Conservation (phyloP, 2,888 invertebrate genomes). For the Hedychridium roseum region DNA sequence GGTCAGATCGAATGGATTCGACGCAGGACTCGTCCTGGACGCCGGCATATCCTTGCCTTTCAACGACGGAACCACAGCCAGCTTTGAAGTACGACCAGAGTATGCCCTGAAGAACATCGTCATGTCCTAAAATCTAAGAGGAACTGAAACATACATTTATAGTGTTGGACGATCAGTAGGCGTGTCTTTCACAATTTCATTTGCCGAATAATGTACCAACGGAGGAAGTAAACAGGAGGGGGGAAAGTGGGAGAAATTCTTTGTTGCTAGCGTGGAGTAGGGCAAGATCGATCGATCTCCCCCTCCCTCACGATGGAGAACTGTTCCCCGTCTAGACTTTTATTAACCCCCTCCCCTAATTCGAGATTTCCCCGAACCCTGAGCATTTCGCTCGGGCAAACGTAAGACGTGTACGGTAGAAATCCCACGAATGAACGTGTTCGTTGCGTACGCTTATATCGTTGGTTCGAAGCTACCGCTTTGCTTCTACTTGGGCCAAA, state of each 20-base stretch:
- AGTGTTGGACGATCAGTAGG: no score
- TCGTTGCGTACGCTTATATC: no score
- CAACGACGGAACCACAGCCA: constrained; percentile 88
- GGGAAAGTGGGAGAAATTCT: no score
- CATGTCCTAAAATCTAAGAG: constrained; percentile 38
- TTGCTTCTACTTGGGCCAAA: constrained; percentile 37
- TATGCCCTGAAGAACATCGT: constrained; percentile 83
- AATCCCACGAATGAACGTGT: constrained; percentile 15
- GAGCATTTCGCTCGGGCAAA: constrained; percentile 41
- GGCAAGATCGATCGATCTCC: constrained; percentile 15
- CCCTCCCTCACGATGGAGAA: constrained; percentile 15
- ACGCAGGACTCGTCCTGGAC: constrained; percentile 89
- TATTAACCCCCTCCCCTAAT: constrained; percentile 50
- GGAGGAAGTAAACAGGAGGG: no score
- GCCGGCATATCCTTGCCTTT: constrained; percentile 91
- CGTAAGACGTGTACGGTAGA: no score
- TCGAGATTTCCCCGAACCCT: constrained; percentile 40
- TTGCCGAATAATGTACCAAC: no score
- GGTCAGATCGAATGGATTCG: constrained; percentile 85
- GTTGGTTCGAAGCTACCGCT: constrained; percentile 11
- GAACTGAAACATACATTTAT: no score
- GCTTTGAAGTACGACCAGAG: constrained; percentile 82
- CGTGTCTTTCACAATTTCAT: no score
- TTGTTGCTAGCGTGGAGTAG: constrained; percentile 11
- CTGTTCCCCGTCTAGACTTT: constrained; percentile 31